Base-by-base conservation (phyloP, 2,797 vertebrate genomes). In the Scleropages formosus region DNA sequence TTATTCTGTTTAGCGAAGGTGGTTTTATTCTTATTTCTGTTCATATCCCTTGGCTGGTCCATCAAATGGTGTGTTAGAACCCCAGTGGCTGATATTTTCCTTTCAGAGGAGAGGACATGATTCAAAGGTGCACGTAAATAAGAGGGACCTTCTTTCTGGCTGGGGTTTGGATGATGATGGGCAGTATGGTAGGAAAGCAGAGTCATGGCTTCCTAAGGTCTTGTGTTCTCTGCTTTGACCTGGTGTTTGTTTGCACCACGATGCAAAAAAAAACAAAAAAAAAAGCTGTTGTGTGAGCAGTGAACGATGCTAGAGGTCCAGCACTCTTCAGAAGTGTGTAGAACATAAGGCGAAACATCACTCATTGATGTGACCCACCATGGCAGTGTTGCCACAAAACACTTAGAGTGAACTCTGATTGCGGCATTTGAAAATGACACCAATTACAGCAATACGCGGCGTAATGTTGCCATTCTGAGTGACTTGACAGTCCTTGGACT, bases 281-380 rank as follows among this genome's bases (percentile, higher is more conserved):
- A n/a, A n/a, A n/a, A n/a, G n/a, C n/a, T n/a, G 24, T n/a, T 51
- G 6, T 74, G n/a, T 58, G 13, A 74, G 67, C 47, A 58, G 46
- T 66, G 22, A 20, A 27, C 46, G 20, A 64, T 58, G 66, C 7
- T 18, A 12, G 47, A 22, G 47, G 47, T 66, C 20, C 46, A 22
- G 47, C 56, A 20, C 61, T 47, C 16, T 74, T n/a, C 49, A 51
- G 47, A 65, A 74, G 62, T 27, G 62, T 10, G 51, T 56, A 13
- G 56, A 51, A 47, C 47, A 20, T 66, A 47, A 27, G 66, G 31
- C 31, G 11, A 74, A 74, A 66, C 73, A 73, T 65, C 73, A 56
- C 44, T 74, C 62, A 65, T 7, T 66, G 10, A 65, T 65, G 44
- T 51, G 39, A 63, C 46, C 10, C 6, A n/a, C 12, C 26, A 66